These are phyloP conservation scores for Platichthys stellatus DNA, from an alignment of 2,113 vertebrate genomes.

Conservation along the genomic window DNA sequence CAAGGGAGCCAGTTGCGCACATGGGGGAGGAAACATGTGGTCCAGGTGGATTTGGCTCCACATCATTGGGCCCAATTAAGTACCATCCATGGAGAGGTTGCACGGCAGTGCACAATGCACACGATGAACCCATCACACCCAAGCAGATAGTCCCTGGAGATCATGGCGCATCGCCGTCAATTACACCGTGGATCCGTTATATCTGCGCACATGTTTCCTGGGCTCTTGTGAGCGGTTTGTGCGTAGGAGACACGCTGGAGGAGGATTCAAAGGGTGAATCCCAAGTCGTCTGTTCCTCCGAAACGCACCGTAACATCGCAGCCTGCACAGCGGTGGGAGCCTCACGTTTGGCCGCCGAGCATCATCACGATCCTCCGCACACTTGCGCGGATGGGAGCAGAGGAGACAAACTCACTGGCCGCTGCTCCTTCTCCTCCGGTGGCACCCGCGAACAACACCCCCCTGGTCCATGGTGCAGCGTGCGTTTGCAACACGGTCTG, in stretches of 20 bases:
- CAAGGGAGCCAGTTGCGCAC: constrained; percentile 42
- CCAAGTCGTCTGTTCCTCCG: constrained; percentile 61
- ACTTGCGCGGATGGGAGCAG: constrained; percentile 22
- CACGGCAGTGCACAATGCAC: constrained; percentile 17
- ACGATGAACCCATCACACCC: constrained; percentile 53
- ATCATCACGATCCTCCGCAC: constrained; percentile 57
- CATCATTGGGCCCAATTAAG: constrained; percentile 75
- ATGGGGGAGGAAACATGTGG: constrained; percentile 40
- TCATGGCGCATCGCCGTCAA: constrained; percentile 47
- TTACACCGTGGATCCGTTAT: constrained; percentile 27
- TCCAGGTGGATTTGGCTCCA: constrained; percentile 70
- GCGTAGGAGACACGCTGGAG: constrained; percentile 7
- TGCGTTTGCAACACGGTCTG: background rate
- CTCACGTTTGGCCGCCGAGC: constrained; percentile 42
- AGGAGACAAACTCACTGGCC: constrained; percentile 45
- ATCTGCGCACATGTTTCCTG: constrained; percentile 34
- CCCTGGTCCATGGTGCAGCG: constrained; percentile 29
- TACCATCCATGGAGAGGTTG: constrained; percentile 50
- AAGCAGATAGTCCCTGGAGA: constrained; percentile 43
- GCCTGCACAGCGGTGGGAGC: constrained; percentile 50
- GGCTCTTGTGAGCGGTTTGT: background rate
- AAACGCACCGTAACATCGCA: constrained; percentile 35
- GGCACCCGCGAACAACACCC: constrained; percentile 25
- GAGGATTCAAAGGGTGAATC: constrained; percentile 12
- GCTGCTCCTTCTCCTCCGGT: constrained; percentile 42